A percentile compares a stretch with the other conserved stretches of the same genome.
phyloP scores from a whole-genome alignment of 2,888 invertebrate species.

The Endomychus coccineus region DNA sequence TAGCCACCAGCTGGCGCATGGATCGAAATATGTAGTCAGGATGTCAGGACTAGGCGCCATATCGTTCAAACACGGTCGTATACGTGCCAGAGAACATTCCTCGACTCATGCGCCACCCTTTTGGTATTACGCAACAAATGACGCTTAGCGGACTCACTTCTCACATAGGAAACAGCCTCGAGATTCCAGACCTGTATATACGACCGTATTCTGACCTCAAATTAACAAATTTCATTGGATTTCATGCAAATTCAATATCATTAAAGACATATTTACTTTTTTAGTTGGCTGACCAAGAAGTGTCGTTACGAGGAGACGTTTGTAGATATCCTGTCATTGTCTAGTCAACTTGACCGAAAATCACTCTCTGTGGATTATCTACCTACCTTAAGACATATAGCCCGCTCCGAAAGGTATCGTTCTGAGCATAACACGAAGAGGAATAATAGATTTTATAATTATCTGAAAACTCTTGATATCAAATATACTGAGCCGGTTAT shows the following conservation, averaged over 20 bases:
- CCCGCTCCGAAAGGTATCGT: constrained; percentile 58
- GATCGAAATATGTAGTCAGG: too few relatives aligned
- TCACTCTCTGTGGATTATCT: constrained; percentile 61
- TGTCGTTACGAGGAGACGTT: constrained; percentile 42
- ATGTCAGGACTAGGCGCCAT: too few relatives aligned
- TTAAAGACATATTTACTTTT: constrained; percentile 27
- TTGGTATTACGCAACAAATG: too few relatives aligned
- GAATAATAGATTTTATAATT: constrained; percentile 70
- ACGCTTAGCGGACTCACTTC: too few relatives aligned
- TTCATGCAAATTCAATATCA: neutral
- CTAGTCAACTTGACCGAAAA: constrained; percentile 48
- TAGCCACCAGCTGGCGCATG: too few relatives aligned
- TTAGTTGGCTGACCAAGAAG: constrained; percentile 46
- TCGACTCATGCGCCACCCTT: too few relatives aligned
- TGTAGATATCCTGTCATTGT: constrained; percentile 46
- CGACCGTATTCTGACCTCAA: too few relatives aligned
- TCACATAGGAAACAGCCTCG: too few relatives aligned
- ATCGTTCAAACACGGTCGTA: too few relatives aligned
- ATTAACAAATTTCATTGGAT: neutral
- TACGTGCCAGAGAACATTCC: too few relatives aligned
- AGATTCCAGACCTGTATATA: too few relatives aligned
- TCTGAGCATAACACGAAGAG: constrained; percentile 54
- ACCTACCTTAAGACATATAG: constrained; percentile 59
- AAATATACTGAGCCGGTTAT: constrained; percentile 7
- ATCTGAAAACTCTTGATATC: constrained; percentile 43